Evolutionary conservation across 2,797 vertebrate genomes (phyloP), one percentile per base, ranked within the genome.

Genomic region (Anabacerthia variegaticeps): DNA sequence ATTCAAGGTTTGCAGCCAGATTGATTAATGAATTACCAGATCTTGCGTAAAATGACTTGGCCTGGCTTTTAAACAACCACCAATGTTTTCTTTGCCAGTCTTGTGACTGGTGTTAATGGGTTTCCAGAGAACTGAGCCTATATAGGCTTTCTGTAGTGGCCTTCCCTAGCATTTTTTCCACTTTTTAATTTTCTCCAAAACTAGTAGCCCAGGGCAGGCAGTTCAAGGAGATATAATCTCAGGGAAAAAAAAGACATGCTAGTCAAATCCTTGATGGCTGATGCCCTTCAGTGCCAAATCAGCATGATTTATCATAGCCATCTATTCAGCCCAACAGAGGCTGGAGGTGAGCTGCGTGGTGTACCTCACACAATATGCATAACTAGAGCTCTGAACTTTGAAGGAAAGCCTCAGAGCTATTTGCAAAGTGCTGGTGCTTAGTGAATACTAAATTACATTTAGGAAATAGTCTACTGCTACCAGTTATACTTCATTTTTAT

Each of bases 11-110:
- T 97, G 97, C 96, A 97, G 98, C 96, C 91, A 89, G 95, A 95
- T 92, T 96, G 97, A 97, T 98, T 99, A 98, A 99, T 99, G 98
- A 98, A 98, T 98, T 94, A 97, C 97, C 96, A 98, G 97, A 97
- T 98, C 97, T 98, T 98, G 97, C 92, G 93, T 98, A 98, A 98
- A 98, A 98, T 96, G 92, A 98, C 96, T 98, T 98, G 97, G 97
- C 97, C 93, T 97, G 96, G 96, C 96, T 97, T 98, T 98, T 97
- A 97, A 98, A 97, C 93, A 96, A 81, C 97, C 95, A 95, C 86
- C 88, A 92, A 30, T 98, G 97, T 97, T 98, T 98, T 97, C 94
- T 97, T 97, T 95, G 92, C 92, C 94, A 95, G 93, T 97, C 96
- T 97, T 97, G 95, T 98, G 97, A 98, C 97, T 97, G 85, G 76